Evolutionary conservation across 1,140 invertebrate species (phyloP).

Genomic region (Solenopsis invicta): DNA sequence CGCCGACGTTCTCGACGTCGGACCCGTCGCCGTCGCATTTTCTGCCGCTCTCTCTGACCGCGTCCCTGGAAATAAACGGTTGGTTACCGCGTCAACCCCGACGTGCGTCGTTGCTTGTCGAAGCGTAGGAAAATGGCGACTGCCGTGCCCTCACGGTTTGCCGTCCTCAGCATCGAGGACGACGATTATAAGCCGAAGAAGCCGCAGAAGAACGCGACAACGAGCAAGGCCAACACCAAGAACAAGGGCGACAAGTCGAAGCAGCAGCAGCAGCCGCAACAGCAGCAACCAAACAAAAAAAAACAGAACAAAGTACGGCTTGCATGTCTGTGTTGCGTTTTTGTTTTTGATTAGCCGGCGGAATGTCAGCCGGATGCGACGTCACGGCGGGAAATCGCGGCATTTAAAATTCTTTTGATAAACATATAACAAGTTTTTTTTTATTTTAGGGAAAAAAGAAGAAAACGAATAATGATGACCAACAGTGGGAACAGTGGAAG

Average conservation of each 20-base stretch:
- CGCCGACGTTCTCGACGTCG: not conserved
- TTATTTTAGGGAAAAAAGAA: conserved; percentile 77
- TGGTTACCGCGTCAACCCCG: conserved; percentile 45
- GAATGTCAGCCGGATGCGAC: conserved; percentile 46
- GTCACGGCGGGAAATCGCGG: conserved; percentile 72
- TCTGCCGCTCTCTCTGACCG: not conserved
- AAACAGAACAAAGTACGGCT: conserved; percentile 81
- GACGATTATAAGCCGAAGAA: conserved; percentile 85
- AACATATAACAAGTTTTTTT: not conserved
- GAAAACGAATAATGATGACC: conserved; percentile 79
- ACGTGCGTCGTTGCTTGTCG: conserved; percentile 14
- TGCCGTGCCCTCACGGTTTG: conserved; percentile 87
- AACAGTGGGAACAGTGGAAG: conserved; percentile 88
- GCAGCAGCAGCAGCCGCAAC: conserved; percentile 75
- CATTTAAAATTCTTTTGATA: conserved; percentile 39
- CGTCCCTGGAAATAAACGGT: conserved; percentile 67
- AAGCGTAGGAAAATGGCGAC: conserved; percentile 84
- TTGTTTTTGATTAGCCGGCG: conserved; percentile 70
- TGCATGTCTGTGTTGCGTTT: conserved; percentile 61
- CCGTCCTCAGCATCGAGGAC: conserved; percentile 87
- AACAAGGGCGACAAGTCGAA: conserved; percentile 79
- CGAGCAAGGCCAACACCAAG: conserved; percentile 77
- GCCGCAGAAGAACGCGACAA: conserved; percentile 77
- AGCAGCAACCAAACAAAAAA: conserved; percentile 83
- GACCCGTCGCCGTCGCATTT: not conserved